Percentiles rank a stretch among this genome's conserved stretches.
These are phyloP conservation scores for Eupithecia vulgata DNA, from an alignment of 2,888 invertebrate genomes.

Conservation along the genomic window DNA sequence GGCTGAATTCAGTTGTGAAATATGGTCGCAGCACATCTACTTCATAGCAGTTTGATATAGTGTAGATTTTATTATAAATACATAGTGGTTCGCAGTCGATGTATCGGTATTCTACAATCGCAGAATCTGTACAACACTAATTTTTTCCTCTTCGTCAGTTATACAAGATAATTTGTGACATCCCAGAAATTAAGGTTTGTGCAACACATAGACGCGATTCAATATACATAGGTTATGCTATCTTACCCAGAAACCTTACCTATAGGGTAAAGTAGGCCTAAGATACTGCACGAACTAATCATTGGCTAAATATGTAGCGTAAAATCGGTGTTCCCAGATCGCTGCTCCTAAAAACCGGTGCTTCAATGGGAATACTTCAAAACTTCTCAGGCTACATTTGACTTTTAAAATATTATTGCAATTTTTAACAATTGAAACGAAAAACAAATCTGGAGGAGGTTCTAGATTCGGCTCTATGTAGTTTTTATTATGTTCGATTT, in stretches of 20 bases:
- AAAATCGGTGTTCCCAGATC: too few species aligned
- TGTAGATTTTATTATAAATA: neutral
- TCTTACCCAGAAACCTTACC: neutral
- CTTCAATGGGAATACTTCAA: too few species aligned
- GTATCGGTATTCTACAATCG: neutral
- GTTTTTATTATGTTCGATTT: too few species aligned
- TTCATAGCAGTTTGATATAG: neutral
- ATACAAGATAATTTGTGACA: neutral
- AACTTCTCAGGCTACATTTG: too few species aligned
- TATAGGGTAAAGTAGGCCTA: neutral
- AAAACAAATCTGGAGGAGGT: too few species aligned
- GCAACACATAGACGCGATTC: too few species aligned
- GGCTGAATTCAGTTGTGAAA: constrained; percentile 20
- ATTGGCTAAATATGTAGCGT: neutral
- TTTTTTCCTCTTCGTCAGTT: neutral
- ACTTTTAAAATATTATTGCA: neutral
- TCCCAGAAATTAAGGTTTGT: too few species aligned
- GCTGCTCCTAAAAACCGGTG: too few species aligned
- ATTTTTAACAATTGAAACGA: too few species aligned
- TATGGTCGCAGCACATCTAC: neutral
- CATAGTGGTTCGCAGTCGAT: neutral
- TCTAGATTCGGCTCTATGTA: too few species aligned
- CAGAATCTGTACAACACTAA: neutral
- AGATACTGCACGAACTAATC: neutral
- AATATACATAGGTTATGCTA: too few species aligned